Evolutionary conservation across 1,140 invertebrate genomes (phyloP), one percentile per base, ranked within the genome.

Genomic region (Drosophila sproati): DNA sequence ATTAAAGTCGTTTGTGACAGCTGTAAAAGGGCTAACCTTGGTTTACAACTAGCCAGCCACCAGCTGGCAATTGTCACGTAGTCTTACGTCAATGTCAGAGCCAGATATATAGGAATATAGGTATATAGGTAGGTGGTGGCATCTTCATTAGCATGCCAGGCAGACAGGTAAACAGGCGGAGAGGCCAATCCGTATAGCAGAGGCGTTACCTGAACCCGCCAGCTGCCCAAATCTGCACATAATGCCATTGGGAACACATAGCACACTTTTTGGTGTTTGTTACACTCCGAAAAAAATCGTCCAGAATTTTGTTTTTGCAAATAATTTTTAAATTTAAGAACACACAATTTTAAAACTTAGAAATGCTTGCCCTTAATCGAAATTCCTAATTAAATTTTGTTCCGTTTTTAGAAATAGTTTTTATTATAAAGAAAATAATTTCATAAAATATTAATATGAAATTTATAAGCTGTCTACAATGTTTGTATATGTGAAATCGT

Each of bases 131-230:
- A 37, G 29, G 5, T 10, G 48, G 48, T 61, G 39, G 76, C 82
- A 80, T 82, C 77, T 73, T 77, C 61, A 87, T 87, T 87, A 68
- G 82, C 83, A 87, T 87, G 83, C 83, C 34, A 64, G 52, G 20
- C 73, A 52, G 73, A 45, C 54, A 31, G 10, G 32, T 29, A 64
- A 47, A n/a, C 73, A 52, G 73, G 52, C 54, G 32, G 10, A 32
- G 31, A 72, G 32, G 43, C 62, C 52, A 80, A 41, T 48, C 57
- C 77, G 37, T 45, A 47, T 31, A 51, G 54, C 64, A 54, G 34
- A 35, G 51, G 34, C 28, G 61, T n/a, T 43, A 32, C 28, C 35
- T 45, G 39, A 10, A 60, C 61, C 45, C 66, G 52, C 45, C 66
- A 62, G 7, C 35, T 43, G 59, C 7, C 32, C 56, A 50, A 52